Percentiles rank a stretch among this genome's conserved stretches.
phyloP scores from a whole-genome alignment of 2,113 vertebrate genomes.

The Aspiorhynchus laticeps region DNA sequence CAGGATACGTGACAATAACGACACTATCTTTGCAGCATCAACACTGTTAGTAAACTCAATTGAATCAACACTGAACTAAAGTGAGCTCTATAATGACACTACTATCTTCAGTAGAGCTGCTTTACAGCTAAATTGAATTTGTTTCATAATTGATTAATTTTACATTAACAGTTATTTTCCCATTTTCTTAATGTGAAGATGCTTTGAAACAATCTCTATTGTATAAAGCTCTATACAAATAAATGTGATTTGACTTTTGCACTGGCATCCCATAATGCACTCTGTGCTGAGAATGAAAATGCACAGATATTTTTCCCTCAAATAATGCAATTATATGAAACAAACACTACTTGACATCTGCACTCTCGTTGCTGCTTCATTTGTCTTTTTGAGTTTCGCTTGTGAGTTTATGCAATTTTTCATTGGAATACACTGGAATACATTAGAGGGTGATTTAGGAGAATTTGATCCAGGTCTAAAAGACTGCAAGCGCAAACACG shows the following conservation, averaged over 20 bases:
- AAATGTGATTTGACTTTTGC: background rate
- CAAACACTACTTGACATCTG: constrained; percentile 1
- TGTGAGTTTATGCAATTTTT: background rate
- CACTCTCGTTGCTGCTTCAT: background rate
- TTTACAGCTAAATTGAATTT: background rate
- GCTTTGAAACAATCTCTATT: background rate
- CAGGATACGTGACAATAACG: no score
- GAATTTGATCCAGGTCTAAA: background rate
- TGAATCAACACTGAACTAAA: background rate
- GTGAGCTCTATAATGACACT: background rate
- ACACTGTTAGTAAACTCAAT: background rate
- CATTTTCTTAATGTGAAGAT: background rate
- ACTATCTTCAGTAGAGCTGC: background rate
- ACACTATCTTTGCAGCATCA: background rate
- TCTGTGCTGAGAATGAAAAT: background rate
- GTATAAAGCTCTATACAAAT: background rate
- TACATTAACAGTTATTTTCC: background rate
- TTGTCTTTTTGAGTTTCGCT: background rate
- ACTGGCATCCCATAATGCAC: background rate
- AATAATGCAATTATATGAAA: background rate
- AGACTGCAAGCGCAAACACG: background rate
- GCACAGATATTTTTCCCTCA: background rate
- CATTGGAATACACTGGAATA: background rate
- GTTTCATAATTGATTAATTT: background rate
- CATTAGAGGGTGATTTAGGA: background rate